Evolutionary conservation across 2,113 vertebrate genomes (phyloP), one percentile per base, ranked within the genome.

Genomic region (Mirza zaza): DNA sequence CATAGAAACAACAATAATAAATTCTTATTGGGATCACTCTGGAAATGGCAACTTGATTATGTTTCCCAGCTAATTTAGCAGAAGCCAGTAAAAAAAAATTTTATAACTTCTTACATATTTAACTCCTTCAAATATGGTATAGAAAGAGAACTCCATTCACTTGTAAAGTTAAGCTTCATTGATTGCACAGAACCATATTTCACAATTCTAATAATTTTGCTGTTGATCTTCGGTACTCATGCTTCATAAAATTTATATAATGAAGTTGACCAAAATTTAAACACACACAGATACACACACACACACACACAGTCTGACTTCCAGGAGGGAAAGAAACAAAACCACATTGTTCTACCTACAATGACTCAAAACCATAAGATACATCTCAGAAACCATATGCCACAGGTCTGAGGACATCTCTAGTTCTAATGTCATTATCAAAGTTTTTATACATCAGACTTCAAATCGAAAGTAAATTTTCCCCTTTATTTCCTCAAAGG

Each of bases 1-100:
- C 25, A 92, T 39, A 87, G 81, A 97, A 92, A 86, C 32, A 90
- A 96, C 36, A 34, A 76, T 50, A 97, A 95, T 63, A 91, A 65
- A 88, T 87, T 90, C 20, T 94, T 94, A 85, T 82, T 85, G 55
- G 42, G 94, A 90, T 92, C 59, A 85, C 36, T 93, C 88, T 81
- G 70, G 32, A 90, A 87, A 95, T 39, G 25, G 32, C 55, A 96
- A 96, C 55, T 87, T 87, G 68, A 65, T 92, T 94, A 55, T 95
- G 14, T 57, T 96, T 36, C 57, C 18, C 11, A 67, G 67, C 12
- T 87, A 87, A 90, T 92, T 92, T 97, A 97, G 77, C 85, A 55
- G 17, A 94, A 63, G 21, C 15, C 25, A 73, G 13, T 65, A 90
- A 94, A 91, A 91, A 91, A 61, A 3, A 68, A 42, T 81, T 52